Evolutionary conservation across 1,140 invertebrate species (phyloP), one percentile per base, ranked within the genome.

Genomic region (Cydia pomonella): DNA sequence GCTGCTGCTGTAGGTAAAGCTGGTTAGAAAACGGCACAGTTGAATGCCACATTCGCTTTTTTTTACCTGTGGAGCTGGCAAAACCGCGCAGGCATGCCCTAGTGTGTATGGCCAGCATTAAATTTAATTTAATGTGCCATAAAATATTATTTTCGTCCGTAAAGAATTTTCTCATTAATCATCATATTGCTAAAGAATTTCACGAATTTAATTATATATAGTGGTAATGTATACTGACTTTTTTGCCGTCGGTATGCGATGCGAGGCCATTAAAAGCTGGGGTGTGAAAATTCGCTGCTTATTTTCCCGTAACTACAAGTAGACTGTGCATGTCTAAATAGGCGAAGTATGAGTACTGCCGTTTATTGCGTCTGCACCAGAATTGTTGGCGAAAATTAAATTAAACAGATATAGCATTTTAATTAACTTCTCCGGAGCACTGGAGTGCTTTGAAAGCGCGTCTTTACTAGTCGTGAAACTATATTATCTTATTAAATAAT

Each of bases 211-310:
- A n/a, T 50, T 76, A 71, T 44, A 38, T 41, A 64, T 41, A 53
- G 47, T n/a, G 73, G 75, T 75, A 72, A 72, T 72, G 38, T 53
- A 27, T 12, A 16, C 72, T 21, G 18, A 13, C 16, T 66, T 79
- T 82, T 80, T 79, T 87, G 75, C 77, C 50, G 63, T 75, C 83
- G 38, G 81, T 87, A 82, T 75, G 64, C 79, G 53, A 78, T 81
- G 82, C 79, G 82, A 83, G 80, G 82, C 84, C 81, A 85, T 88
- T 84, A 86, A 86, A 87, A 84, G 78, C 75, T 79, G 79, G 86
- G 84, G 84, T 86, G 82, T 82, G 82, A 86, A 87, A 86, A 85
- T 88, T 88, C 75, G 82, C 86, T 82, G 84, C 84, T 85, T 88
- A 88, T 88, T 88, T 86, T 84, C 81, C 75, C 77, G 77, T 82